These are phyloP conservation scores for Euura lappo DNA, from an alignment of 1,140 invertebrate genomes.

Conservation along the genomic window DNA sequence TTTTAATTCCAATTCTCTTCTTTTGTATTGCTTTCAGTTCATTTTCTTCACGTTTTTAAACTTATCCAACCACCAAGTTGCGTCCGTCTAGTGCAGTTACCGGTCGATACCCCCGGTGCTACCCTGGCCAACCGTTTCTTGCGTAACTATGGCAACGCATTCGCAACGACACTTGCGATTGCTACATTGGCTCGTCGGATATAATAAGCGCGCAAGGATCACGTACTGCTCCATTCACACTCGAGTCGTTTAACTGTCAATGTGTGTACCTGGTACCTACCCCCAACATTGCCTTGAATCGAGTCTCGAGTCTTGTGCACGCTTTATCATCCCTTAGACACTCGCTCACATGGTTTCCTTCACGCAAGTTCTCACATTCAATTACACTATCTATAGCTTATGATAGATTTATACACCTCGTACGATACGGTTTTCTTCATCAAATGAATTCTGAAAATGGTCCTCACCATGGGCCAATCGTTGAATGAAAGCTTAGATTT, in stretches of 20 bases:
- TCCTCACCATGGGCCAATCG: no score
- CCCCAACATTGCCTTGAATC: no score
- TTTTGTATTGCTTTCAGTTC: slow-evolving; percentile 15
- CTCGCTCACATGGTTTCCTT: no score
- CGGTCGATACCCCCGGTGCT: slow-evolving; percentile 44
- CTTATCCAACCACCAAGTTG: slow-evolving; percentile 29
- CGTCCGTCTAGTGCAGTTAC: slow-evolving; percentile 40
- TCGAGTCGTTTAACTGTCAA: not conserved
- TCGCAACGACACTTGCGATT: slow-evolving; percentile 38
- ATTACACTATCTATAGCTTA: no score
- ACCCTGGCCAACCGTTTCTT: slow-evolving; percentile 21
- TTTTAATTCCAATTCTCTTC: not conserved
- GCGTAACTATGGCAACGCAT: slow-evolving; percentile 51
- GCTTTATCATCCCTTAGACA: no score
- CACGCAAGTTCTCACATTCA: no score
- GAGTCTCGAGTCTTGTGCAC: no score
- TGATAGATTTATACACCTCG: no score
- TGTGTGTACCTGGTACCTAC: no score
- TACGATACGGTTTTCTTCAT: no score
- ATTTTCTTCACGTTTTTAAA: slow-evolving; percentile 23
- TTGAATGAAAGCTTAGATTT: no score
- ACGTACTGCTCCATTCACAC: not conserved
- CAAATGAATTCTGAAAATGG: no score
- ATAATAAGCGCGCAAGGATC: slow-evolving; percentile 10
- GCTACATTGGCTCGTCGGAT: slow-evolving; percentile 36